phyloP scores from a whole-genome alignment of 2,113 vertebrate species.

The Aspidoscelis tigris region DNA sequence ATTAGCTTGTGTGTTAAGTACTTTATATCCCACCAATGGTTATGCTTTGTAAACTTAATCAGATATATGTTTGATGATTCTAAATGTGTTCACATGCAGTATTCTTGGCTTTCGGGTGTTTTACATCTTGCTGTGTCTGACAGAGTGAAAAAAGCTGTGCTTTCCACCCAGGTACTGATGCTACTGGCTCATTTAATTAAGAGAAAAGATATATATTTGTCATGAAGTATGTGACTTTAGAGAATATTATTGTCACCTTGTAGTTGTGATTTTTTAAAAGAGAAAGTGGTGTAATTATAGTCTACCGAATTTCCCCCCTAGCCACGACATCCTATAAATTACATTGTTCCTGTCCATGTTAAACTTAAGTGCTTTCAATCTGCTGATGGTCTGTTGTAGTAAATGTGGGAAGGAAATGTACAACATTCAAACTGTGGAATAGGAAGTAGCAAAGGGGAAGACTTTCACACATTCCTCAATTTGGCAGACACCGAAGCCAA shows the following conservation, averaged over 20 bases:
- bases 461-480: not conserved
- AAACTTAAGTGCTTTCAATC: slow-evolving; percentile 48
- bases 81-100: not conserved
- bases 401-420: slow-evolving; percentile 33
- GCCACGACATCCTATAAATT: slow-evolving; percentile 45
- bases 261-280: slow-evolving; percentile 6
- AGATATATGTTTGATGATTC: slow-evolving; percentile 7
- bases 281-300: slow-evolving; percentile 31
- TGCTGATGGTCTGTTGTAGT: slow-evolving; percentile 42
- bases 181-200: slow-evolving; percentile 48
- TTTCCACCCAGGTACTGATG: not conserved
- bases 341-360: slow-evolving; percentile 29
- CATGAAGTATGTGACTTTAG: slow-evolving; percentile 16
- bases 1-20: not conserved
- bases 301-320: slow-evolving; percentile 37
- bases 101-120: slow-evolving; percentile 7
- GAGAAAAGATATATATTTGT: slow-evolving; percentile 21
- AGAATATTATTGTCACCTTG: slow-evolving; percentile 33
- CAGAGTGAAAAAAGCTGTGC: slow-evolving; percentile 27
- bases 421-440: slow-evolving; percentile 3
- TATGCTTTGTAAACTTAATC: slow-evolving; percentile 10
- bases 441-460: slow-evolving; percentile 41
- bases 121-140: not conserved
- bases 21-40: not conserved
- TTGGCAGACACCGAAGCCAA: too few species aligned